phyloP scores from a whole-genome alignment of 2,113 vertebrate genomes.

The Pluvianellus socialis region DNA sequence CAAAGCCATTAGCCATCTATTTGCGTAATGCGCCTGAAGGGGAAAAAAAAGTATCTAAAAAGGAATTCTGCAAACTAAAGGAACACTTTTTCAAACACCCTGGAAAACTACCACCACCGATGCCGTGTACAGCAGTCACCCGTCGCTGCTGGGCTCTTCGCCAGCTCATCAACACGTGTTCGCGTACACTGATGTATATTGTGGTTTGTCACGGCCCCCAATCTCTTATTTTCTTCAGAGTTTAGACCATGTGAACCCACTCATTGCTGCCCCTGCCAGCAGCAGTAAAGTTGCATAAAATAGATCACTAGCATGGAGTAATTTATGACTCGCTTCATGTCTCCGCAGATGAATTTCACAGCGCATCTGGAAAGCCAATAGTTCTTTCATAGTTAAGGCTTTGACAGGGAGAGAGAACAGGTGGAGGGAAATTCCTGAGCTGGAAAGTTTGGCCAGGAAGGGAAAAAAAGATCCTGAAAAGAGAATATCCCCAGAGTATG shows the following conservation, averaged over 20 bases:
- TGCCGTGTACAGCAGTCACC: neutral
- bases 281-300: neutral
- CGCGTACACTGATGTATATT: fast-evolving
- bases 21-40: neutral
- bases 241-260: neutral
- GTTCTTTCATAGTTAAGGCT: neutral
- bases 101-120: neutral
- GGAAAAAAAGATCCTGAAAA: neutral
- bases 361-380: neutral
- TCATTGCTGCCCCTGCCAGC: neutral
- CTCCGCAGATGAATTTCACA: neutral
- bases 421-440: neutral
- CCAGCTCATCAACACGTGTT: neutral
- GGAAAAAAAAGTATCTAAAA: neutral
- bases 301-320: neutral
- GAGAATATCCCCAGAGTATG: neutral
- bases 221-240: neutral
- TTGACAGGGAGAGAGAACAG: neutral
- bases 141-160: fast-evolving
- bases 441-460: neutral
- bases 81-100: neutral
- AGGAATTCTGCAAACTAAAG: neutral
- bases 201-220: neutral
- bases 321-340: neutral
- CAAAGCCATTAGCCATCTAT: neutral